Conservation (phyloP, 2,113 vertebrate genomes). For the Halichoerus grypus region DNA sequence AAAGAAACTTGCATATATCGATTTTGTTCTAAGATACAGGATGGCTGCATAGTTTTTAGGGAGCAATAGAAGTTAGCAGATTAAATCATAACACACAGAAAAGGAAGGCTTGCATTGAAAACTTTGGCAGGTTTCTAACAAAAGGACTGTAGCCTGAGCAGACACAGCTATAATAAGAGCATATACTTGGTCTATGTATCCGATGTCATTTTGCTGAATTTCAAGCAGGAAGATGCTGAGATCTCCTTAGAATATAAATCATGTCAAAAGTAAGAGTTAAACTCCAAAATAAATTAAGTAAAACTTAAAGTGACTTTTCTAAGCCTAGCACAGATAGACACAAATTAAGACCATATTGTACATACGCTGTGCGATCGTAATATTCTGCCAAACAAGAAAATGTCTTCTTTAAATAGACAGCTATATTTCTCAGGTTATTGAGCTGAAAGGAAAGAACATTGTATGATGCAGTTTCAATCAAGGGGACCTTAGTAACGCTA, state of each 20-base stretch:
- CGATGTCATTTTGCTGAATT: conserved; percentile 73
- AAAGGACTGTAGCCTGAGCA: conserved; percentile 23
- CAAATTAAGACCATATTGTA: conserved; percentile 84
- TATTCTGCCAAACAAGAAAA: conserved; percentile 83
- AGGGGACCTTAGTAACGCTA: conserved; percentile 62
- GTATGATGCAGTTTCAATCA: conserved; percentile 77
- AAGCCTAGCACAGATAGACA: conserved; percentile 71
- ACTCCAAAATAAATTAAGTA: conserved; percentile 67
- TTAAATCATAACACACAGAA: conserved; percentile 47
- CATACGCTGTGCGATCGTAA: conserved; percentile 78
- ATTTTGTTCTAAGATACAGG: conserved; percentile 11
- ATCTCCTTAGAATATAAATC: conserved; percentile 74
- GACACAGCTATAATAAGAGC: conserved; percentile 57
- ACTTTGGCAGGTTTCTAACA: conserved; percentile 68
- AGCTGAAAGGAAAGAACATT: conserved; percentile 70
- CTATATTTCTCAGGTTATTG: conserved; percentile 82
- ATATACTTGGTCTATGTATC: background rate
- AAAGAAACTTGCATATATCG: background rate
- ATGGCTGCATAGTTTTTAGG: conserved; percentile 37
- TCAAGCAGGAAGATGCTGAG: conserved; percentile 57
- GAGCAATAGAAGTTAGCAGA: conserved; percentile 42
- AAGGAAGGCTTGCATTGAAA: conserved; percentile 53
- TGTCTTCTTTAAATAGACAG: conserved; percentile 85
- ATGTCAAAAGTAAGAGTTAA: conserved; percentile 81
- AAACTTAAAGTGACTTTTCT: conserved; percentile 76